Conservation (phyloP, 2,888 invertebrate genomes). For the Andricus quercusramuli region DNA sequence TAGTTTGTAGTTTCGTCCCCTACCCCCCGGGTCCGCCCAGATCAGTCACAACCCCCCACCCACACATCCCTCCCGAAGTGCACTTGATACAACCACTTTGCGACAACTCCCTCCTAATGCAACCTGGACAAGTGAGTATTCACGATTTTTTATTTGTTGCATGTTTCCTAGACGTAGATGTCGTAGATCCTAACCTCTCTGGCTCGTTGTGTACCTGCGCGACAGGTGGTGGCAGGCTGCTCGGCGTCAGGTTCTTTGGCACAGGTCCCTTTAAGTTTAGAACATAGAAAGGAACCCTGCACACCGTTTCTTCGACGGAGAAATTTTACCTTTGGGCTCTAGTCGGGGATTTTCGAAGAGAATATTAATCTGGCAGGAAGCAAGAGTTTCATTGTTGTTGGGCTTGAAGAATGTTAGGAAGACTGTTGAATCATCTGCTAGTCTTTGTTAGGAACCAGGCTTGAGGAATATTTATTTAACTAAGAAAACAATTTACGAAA, state of each 20-base stretch:
- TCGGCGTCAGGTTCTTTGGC: conserved; percentile 19
- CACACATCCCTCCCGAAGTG: conserved; percentile 36
- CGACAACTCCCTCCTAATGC: conserved; percentile 61
- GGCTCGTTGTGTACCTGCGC: conserved; percentile 5
- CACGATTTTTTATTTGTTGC: not conserved
- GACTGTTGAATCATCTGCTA: too few relatives aligned
- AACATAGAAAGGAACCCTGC: not conserved
- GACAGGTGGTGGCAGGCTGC: conserved; percentile 23
- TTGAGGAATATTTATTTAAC: too few relatives aligned
- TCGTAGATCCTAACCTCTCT: conserved; percentile 8
- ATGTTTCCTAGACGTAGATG: not conserved
- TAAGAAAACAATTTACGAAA: too few relatives aligned
- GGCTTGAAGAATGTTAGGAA: too few relatives aligned
- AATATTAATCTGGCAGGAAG: not conserved
- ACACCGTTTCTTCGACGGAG: not conserved
- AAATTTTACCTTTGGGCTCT: not conserved
- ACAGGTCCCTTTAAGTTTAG: not conserved
- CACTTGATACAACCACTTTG: conserved; percentile 47
- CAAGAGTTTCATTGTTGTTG: not conserved
- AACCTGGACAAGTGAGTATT: conserved; percentile 67
- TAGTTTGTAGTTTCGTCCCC: conserved; percentile 76
- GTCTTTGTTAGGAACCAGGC: too few relatives aligned
- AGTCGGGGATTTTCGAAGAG: not conserved
- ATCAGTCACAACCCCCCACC: conserved; percentile 32
- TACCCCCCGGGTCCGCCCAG: conserved; percentile 53